Conservation (phyloP, 2,888 invertebrate genomes). For the Trissonchulus latispiculum region DNA sequence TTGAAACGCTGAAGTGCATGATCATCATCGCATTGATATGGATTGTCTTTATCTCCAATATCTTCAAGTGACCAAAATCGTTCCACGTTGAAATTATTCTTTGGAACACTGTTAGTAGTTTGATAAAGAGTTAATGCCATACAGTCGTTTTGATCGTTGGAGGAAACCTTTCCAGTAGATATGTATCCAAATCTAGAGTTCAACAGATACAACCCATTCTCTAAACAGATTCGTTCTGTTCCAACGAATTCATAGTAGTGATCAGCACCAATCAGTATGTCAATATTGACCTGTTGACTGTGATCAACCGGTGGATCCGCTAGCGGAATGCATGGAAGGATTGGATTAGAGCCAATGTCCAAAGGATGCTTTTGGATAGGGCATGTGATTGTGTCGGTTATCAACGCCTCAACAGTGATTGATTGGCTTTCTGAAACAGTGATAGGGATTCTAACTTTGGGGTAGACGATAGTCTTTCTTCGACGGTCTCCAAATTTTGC, state of each 20-base stretch:
- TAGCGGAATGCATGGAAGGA: background rate
- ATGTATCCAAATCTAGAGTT: background rate
- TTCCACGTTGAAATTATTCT: background rate
- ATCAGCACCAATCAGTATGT: background rate
- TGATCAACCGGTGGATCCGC: background rate
- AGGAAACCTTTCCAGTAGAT: background rate
- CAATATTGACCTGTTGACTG: background rate
- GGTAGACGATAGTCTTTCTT: background rate
- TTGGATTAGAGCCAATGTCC: background rate
- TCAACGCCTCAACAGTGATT: background rate
- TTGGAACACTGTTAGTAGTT: background rate
- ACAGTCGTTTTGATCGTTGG: background rate
- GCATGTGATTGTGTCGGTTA: conserved; percentile 1
- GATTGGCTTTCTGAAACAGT: background rate
- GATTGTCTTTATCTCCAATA: conserved; percentile 16
- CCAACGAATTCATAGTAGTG: conserved; percentile 7
- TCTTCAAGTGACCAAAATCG: conserved; percentile 1
- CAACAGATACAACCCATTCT: background rate
- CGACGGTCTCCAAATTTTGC: background rate
- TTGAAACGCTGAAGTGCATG: conserved; percentile 5
- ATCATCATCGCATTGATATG: conserved; percentile 14
- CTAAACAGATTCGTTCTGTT: background rate
- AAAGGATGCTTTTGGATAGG: background rate
- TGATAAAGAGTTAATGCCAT: background rate
- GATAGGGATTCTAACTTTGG: background rate